Conservation (phyloP, 2,113 vertebrate genomes). For the Colinus virginianus region DNA sequence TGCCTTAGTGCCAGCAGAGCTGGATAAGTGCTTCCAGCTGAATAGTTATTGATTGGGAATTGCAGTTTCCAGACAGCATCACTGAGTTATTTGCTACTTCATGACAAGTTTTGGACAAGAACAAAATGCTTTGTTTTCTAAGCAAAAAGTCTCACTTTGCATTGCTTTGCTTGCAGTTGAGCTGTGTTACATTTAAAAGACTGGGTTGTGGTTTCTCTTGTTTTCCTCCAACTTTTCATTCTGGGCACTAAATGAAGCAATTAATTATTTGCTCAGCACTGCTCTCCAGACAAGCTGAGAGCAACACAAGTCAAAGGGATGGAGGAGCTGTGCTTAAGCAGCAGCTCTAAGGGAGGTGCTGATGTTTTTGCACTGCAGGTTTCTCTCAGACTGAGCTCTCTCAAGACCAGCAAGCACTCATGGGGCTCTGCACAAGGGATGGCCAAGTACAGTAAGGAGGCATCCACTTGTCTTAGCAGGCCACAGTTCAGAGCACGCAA, state of each 20-base stretch:
- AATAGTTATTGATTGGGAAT: constrained; percentile 51
- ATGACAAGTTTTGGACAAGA: not conserved
- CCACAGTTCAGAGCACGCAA: not conserved
- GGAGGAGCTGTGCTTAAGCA: not conserved
- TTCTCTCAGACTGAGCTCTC: not conserved
- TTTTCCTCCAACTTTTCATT: not conserved
- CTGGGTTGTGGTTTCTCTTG: not conserved
- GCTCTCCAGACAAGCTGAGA: constrained; percentile 13
- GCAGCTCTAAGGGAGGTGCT: not conserved
- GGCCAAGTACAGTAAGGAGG: not conserved
- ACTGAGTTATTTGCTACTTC: constrained; percentile 5
- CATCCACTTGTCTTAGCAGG: accelerated
- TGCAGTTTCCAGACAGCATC: constrained; percentile 26
- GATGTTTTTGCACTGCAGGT: not conserved
- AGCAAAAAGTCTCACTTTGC: constrained; percentile 22
- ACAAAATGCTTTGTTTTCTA: constrained; percentile 22
- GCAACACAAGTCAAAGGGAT: not conserved
- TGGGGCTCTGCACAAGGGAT: not conserved
- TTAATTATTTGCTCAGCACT: constrained; percentile 47
- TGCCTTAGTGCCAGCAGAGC: not conserved
- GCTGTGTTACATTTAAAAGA: not conserved
- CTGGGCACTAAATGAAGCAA: constrained; percentile 43
- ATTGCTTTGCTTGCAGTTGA: constrained; percentile 11
- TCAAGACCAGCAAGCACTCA: accelerated
- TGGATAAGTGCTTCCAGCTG: not conserved